Evolutionary conservation across 1,140 invertebrate genomes (phyloP), one percentile per base, ranked within the genome.

Genomic region (Sinonovacula constricta): DNA sequence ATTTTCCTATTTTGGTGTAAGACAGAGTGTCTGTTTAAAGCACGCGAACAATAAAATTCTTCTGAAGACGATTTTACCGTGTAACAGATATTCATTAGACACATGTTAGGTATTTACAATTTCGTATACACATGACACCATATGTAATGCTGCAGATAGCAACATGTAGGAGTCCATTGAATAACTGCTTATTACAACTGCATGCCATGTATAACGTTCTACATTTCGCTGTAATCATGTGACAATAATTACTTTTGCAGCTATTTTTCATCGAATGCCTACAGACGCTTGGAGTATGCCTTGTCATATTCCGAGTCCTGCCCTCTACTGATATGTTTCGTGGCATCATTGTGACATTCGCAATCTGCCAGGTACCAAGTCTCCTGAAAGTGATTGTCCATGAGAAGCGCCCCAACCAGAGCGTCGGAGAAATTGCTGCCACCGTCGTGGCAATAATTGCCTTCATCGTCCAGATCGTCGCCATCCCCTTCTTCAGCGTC

Each of bases 291-390:
- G 89, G 88, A 1, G 68, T 83, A 18, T 85, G 84, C 63, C 79
- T 90, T 7, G 63, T 90, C 5, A 81, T 90, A 2, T 90, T 88
- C 68, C 79, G 84, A 33, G 82, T 90, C 10, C 59, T 90, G 12
- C 89, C 89, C 28, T 82, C 81, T 14, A 85, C 84, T 7, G 87
- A 88, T 65, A 84, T 90, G 30, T 86, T 90, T 51, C 83, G 87
- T 26, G 88, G 87, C 7, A 74, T 88, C 26, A 81, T 88, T 4
- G 39, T 89, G 31, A 85, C 87, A 18, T 85, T 87, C 75, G 85
- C 85, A 33, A 77, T 86, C 5, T 88, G 88, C 67, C 86, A 86
- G 45, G 76, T 90, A 34, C 89, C 89, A 3, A 85, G 86, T 34
- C 78, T 89, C 26, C 75, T 88, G 14, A 87, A 88, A 72, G 80